These are phyloP conservation scores for Tylochromis polylepis DNA, from an alignment of 2,113 vertebrate genomes.

Conservation along the genomic window DNA sequence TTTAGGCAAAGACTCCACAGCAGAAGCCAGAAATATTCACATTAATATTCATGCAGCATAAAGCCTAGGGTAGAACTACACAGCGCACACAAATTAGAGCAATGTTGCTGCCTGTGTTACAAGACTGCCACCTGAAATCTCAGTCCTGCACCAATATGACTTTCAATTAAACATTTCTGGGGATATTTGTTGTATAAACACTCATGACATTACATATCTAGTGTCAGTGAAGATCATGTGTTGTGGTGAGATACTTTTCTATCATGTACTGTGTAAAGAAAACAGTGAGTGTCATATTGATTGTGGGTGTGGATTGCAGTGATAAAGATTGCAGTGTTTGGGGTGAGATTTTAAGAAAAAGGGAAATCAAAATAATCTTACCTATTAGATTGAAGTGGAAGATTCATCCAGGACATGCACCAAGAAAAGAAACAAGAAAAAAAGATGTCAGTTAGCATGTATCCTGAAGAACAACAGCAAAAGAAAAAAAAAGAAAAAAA, in stretches of 20 bases:
- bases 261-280: neutral
- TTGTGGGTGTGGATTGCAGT: neutral
- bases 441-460: neutral
- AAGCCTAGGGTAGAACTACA: neutral
- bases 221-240: neutral
- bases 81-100: neutral
- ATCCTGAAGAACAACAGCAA: neutral
- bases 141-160: neutral
- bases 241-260: neutral
- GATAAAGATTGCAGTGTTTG: neutral
- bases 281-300: neutral
- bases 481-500: neutral
- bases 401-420: constrained; percentile 9
- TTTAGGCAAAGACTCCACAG: constrained; percentile 25
- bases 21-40: constrained; percentile 1
- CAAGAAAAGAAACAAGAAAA: neutral
- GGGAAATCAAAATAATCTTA: constrained; percentile 9
- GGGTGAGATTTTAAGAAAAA: neutral
- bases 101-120: neutral
- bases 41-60: constrained; percentile 31
- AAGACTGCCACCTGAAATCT: neutral
- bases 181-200: neutral
- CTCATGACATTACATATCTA: neutral
- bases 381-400: constrained; percentile 12
- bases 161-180: neutral